phyloP scores from a whole-genome alignment of 2,797 vertebrate species.

The Betta splendens region DNA sequence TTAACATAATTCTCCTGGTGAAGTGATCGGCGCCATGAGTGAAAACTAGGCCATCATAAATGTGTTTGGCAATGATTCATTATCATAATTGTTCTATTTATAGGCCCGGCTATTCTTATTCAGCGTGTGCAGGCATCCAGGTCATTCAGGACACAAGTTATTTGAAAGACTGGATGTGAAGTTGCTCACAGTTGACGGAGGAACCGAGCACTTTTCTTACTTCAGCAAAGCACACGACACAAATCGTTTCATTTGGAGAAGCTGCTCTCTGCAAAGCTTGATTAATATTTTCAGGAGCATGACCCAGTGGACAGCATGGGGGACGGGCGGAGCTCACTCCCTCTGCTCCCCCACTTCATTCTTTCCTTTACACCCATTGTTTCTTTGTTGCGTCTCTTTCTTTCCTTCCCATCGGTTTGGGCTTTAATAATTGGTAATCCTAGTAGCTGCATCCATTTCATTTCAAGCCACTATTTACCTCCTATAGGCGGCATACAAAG shows the following conservation, averaged over 20 bases:
- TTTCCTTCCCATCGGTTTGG: slow-evolving; percentile 16
- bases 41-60: slow-evolving; percentile 74
- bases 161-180: slow-evolving; percentile 60
- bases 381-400: slow-evolving; percentile 15
- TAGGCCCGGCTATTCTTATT: slow-evolving; percentile 69
- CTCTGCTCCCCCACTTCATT: slow-evolving; percentile 14
- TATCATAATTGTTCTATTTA: slow-evolving; percentile 78
- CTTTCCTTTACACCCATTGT: slow-evolving; percentile 11
- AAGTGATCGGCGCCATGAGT: slow-evolving; percentile 52
- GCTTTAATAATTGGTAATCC: slow-evolving; percentile 5
- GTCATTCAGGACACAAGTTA: slow-evolving; percentile 66
- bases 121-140: slow-evolving; percentile 57
- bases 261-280: slow-evolving; percentile 74
- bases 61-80: slow-evolving; percentile 77
- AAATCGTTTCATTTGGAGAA: slow-evolving; percentile 54
- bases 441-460: slow-evolving; percentile 8
- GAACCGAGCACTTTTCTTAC: slow-evolving; percentile 28
- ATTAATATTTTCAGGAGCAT: slow-evolving; percentile 79
- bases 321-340: slow-evolving; percentile 50
- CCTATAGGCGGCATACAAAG: slow-evolving; percentile 16
- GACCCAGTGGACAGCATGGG: slow-evolving; percentile 74
- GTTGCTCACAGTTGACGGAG: slow-evolving; percentile 35
- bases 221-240: not conserved
- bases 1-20: slow-evolving; percentile 27
- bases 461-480: slow-evolving; percentile 25